Conservation (phyloP, 1,140 invertebrate genomes). For the Euwallacea fornicatus region DNA sequence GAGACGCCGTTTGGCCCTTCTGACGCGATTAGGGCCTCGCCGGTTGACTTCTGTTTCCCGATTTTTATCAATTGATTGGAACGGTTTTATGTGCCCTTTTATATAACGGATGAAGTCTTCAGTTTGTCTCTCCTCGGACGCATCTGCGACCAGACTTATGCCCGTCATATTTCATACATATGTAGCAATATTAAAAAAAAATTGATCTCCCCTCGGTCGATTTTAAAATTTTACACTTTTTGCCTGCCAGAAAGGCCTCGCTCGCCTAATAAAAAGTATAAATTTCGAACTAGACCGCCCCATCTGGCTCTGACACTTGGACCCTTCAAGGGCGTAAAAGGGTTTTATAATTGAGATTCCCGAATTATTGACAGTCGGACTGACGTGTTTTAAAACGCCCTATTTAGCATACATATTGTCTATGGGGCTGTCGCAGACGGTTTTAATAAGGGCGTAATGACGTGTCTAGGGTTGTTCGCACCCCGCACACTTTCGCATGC, state of each 20-base stretch:
- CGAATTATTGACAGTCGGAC: constrained; percentile 32
- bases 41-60: constrained; percentile 28
- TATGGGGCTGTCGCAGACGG: constrained; percentile 20
- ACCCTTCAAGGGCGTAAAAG: constrained; percentile 33
- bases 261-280: constrained; percentile 30
- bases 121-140: neutral
- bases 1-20: constrained; percentile 47
- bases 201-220: constrained; percentile 8
- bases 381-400: constrained; percentile 32
- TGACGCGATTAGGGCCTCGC: constrained; percentile 50
- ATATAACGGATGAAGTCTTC: constrained; percentile 6
- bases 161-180: constrained; percentile 25
- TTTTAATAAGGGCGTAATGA: constrained; percentile 29
- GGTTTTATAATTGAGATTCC: constrained; percentile 36
- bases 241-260: neutral
- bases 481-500: neutral
- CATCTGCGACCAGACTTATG: constrained; percentile 20
- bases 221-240: constrained; percentile 35
- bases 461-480: neutral
- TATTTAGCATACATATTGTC: constrained; percentile 39
- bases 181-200: constrained; percentile 24
- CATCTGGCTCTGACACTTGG: constrained; percentile 26
- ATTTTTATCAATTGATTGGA: constrained; percentile 20
- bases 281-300: constrained; percentile 20
- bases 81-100: neutral